Percentiles rank a stretch among this genome's conserved stretches.
These are phyloP conservation scores for Acrobasis suavella DNA, from an alignment of 2,888 invertebrate genomes.

Conservation along the genomic window DNA sequence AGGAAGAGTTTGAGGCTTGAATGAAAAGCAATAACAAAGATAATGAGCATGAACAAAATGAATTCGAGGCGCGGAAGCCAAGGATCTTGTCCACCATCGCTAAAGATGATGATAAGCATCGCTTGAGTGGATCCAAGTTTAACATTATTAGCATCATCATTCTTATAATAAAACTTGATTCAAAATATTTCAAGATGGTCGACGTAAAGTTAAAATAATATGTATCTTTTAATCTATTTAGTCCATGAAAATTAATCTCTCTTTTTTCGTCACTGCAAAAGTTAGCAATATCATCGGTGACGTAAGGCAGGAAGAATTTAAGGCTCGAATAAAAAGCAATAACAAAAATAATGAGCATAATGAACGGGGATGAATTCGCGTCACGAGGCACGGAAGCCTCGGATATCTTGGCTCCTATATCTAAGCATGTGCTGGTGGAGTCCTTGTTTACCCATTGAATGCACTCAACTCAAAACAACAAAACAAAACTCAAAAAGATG, in stretches of 20 bases:
- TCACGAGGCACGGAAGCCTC: slow-evolving; percentile 15
- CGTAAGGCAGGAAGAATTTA: not conserved
- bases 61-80: slow-evolving; percentile 13
- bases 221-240: no score
- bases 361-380: slow-evolving; percentile 5
- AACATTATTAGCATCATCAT: no score
- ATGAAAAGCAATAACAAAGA: no score
- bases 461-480: no score
- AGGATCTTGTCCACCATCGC: slow-evolving; percentile 5
- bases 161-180: no score
- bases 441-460: not conserved
- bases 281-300: not conserved
- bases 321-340: slow-evolving; percentile 3
- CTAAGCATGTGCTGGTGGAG: slow-evolving; percentile 1
- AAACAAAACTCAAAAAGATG: not conserved
- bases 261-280: no score
- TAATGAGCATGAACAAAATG: not conserved
- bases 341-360: slow-evolving; percentile 5
- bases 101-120: no score
- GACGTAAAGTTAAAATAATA: no score
- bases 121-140: no score
- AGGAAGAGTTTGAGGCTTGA: no score
- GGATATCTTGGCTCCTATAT: slow-evolving; percentile 10
- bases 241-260: no score
- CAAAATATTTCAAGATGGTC: no score